Percentiles rank a stretch among this genome's conserved stretches.
Conservation (phyloP, 2,888 invertebrate genomes). For the Lampropteryx suffumata region DNA sequence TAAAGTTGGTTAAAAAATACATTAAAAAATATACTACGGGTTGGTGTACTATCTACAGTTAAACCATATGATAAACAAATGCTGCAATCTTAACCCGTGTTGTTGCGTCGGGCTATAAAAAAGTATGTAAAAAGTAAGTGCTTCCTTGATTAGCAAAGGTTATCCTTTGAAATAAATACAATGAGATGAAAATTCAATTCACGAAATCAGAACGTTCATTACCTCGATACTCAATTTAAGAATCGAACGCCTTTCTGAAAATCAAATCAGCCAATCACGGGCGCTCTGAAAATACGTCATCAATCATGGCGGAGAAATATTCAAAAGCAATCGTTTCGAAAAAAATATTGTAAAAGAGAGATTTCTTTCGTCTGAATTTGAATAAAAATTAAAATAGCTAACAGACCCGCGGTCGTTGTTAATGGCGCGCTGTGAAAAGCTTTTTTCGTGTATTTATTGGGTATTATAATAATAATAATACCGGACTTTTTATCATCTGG, state of each 20-base stretch:
- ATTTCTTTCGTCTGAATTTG: conserved; percentile 19
- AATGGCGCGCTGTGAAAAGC: too few species aligned
- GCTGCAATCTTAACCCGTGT: too few species aligned
- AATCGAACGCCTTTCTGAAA: conserved; percentile 51
- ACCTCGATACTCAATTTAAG: conserved; percentile 48
- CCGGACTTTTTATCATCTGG: too few species aligned
- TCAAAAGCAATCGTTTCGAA: conserved; percentile 33
- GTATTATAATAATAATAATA: too few species aligned
- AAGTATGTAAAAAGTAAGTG: too few species aligned
- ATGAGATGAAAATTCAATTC: conserved; percentile 35
- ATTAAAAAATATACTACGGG: too few species aligned
- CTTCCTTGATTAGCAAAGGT: too few species aligned
- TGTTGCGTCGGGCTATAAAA: too few species aligned
- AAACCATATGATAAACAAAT: too few species aligned
- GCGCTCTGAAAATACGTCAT: conserved; percentile 55
- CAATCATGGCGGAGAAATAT: conserved; percentile 52
- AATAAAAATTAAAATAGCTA: conserved; percentile 16
- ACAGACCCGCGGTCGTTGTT: neutral
- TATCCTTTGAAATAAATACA: conserved; percentile 1
- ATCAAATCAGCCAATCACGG: conserved; percentile 67
- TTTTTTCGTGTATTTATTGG: too few species aligned
- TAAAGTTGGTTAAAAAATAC: too few species aligned
- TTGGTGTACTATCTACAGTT: too few species aligned
- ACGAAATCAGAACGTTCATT: conserved; percentile 49
- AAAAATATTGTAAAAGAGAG: conserved; percentile 28